These are phyloP conservation scores for Apteryx owenii DNA, from an alignment of 2,113 vertebrate genomes.

Conservation along the genomic window DNA sequence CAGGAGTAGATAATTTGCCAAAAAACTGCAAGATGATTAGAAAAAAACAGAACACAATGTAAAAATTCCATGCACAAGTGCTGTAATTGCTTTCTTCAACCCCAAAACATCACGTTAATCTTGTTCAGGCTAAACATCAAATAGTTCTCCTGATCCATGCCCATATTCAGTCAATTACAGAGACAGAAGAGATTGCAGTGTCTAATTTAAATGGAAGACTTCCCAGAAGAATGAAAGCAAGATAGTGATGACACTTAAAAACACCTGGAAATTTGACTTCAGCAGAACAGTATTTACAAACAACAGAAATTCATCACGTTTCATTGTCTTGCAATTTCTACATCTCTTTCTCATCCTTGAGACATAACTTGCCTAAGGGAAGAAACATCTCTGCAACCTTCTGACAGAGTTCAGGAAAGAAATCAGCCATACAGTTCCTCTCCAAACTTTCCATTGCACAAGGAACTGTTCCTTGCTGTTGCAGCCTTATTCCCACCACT, in stretches of 20 bases:
- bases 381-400: neutral
- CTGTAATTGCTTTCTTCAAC: neutral
- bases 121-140: neutral
- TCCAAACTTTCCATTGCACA: constrained; percentile 42
- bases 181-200: neutral
- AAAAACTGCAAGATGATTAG: neutral
- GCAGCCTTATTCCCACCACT: neutral
- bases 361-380: neutral
- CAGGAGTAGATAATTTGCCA: neutral
- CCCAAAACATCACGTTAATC: neutral
- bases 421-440: neutral
- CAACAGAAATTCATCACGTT: neutral
- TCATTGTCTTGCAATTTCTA: constrained; percentile 25
- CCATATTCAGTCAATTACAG: neutral
- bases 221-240: constrained; percentile 46
- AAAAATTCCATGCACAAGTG: neutral
- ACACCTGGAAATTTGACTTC: neutral
- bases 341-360: neutral
- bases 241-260: neutral
- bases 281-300: neutral
- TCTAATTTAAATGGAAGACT: neutral
- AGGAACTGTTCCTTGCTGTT: neutral
- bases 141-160: neutral
- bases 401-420: neutral
- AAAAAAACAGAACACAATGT: neutral